Percentiles rank a stretch among this genome's conserved stretches.
phyloP scores from a whole-genome alignment of 2,888 invertebrate species.

The Melanargia galathea region DNA sequence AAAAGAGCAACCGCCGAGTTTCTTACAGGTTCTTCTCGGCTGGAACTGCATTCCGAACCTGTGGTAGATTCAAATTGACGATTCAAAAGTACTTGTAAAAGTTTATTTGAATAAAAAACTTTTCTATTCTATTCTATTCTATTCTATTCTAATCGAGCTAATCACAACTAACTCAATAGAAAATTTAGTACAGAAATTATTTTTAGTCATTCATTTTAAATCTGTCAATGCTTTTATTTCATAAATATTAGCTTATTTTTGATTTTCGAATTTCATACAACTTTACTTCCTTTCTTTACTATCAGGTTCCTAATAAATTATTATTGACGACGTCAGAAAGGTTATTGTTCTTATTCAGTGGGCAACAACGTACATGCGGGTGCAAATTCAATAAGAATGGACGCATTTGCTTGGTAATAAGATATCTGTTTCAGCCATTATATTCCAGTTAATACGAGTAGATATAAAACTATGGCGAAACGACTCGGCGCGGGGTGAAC shows the following conservation, averaged over 20 bases:
- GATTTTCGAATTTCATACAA: not conserved
- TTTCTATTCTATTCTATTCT: too few species aligned
- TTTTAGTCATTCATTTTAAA: not conserved
- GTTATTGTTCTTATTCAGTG: not conserved
- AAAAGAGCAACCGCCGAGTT: too few species aligned
- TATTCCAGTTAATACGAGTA: constrained; percentile 1
- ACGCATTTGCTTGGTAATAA: not conserved
- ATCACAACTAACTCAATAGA: not conserved
- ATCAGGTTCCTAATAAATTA: not conserved
- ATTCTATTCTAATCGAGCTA: not conserved
- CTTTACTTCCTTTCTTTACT: not conserved
- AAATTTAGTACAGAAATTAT: not conserved
- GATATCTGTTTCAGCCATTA: constrained; percentile 7
- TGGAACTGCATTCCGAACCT: too few species aligned
- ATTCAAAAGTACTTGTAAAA: too few species aligned
- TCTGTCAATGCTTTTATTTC: not conserved
- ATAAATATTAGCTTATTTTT: not conserved
- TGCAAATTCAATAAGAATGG: not conserved
- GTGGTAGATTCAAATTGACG: too few species aligned
- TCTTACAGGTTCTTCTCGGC: too few species aligned
- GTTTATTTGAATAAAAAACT: too few species aligned
- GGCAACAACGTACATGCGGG: not conserved
- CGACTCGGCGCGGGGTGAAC: constrained; percentile 9
- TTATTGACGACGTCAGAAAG: not conserved
- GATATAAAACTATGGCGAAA: constrained; percentile 5